Evolutionary conservation across 2,113 vertebrate genomes (phyloP), one percentile per base, ranked within the genome.

Genomic region (Periophthalmodon schlosseri): DNA sequence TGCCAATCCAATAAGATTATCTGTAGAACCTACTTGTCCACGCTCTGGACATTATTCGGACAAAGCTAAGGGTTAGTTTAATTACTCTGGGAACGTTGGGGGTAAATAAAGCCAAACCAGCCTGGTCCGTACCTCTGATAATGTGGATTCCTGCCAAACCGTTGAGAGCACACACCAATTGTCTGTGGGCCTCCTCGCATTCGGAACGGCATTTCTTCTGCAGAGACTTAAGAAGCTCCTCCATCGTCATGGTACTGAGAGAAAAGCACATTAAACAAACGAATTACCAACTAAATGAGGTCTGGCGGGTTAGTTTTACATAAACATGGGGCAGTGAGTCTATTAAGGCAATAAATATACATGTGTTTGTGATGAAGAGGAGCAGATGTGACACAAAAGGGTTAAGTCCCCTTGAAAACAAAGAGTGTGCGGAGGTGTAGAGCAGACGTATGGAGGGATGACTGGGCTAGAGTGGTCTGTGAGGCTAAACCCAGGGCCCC

Each of bases 141-240:
- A 99, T 99, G 85, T 99, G 97, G 88, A 99, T 97, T 84, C 98
- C 98, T 24, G 98, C 97, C 89, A 99, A 93, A 57, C 97, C 98
- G 54, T 99, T 99, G 77, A 99, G 95, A 69, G 98, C 97, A 79
- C 98, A 99, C 84, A 99, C 98, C 70, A 99, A 80, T 81, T 98
- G 97, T 66, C 98, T 92, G 88, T 99, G 98, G 11, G 95, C 97
- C 91, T 99, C 98, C 88, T 99, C 97, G 84, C 97, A 99, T 79
- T 99, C 98, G 0, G 97, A 96, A 73, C 95, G 94, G 88, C 98
- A 99, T 85, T 99, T 99, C 92, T 98, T 99, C 93, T 98, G 97
- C 91, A 99, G 86, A 44, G 97, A 98, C 75, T 95, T 96, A 68
- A 99, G 89, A 67, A 99, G 92, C 70, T 99, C 98, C 81, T 99